Evolutionary conservation across 2,113 vertebrate genomes (phyloP), one percentile per base, ranked within the genome.

Genomic region (Cricetomys ansorgei): DNA sequence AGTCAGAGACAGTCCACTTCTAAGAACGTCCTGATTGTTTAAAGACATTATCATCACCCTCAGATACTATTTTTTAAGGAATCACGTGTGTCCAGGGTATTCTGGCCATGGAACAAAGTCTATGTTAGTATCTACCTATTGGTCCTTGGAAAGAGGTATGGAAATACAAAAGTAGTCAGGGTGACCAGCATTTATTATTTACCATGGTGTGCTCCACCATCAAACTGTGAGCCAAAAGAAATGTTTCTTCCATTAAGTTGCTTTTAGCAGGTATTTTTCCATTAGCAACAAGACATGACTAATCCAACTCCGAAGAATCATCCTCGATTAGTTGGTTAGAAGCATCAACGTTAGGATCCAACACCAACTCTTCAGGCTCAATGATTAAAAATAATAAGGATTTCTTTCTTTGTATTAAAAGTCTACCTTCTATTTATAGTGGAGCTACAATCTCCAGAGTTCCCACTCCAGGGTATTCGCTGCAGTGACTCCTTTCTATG

Each of bases 1-100:
- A 94, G 70, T n/a, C 45, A 88, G 95, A 88, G 29, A 31, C 43
- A 27, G 21, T 88, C 50, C 29, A 29, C 79, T 95, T 93, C 59
- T 96, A 64, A 84, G 53, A 86, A 48, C 3, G 87, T 86, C 27
- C 23, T 25, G 65, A 80, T 31, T 89, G 40, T 37, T 57, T 67
- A 92, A 76, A 70, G 55, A 83, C 43, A 50, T 70, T 27, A 48
- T 34, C 57, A 53, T 4, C 50, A 75, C 92, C 16, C 45, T 85
- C 37, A 59, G 77, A 76, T 55, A n/a, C 45, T 84, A 3, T 72
- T 96, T 85, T 70, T 19, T 53, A 88, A 88, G 19, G 45, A 94
- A 72, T 21, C 48, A 23, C 12, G 6, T 59, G 7, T 59, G 13
- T 57, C 40, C 5, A 92, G 91, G 10, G 11, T 55, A 73, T 80